Base-by-base conservation (phyloP, 2,797 vertebrate genomes). In the Melanogrammus aeglefinus region DNA sequence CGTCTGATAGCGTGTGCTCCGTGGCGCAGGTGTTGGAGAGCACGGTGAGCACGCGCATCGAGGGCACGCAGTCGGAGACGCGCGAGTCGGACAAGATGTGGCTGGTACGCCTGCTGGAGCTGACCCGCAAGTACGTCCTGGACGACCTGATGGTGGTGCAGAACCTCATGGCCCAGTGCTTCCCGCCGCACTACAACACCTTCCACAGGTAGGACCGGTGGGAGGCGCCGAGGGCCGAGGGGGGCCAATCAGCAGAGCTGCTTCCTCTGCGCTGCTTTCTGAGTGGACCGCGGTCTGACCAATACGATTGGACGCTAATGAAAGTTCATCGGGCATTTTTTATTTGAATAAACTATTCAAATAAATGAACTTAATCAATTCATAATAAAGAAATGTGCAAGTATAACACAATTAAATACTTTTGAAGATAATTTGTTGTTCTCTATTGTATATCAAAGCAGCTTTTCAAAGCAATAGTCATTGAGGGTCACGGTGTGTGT, bases 1-100 rank as follows among this genome's bases (percentile, higher is more conserved):
- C 3, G 31, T 33, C 2, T 33, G 31, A 33, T 33, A 33, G 4
- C 31, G 31, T 33, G 31, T 4, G 31, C 2, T 33, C 31, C 3
- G 3, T 3, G 31, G 31, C 4, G 2, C 31, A 92, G 84, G 92
- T 96, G 63, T 88, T 99, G 87, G 97, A 98, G 81, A 94, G 94
- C 70, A 99, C 96, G 0, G 96, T 99, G 77, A 95, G 94, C 81
- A 97, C 93, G 0, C 94, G 97, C 74, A 99, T 99, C 0, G 98
- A 99, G 88, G 95, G 97, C 76, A 96, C 96, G 4, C 98, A 99
- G 91, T 88, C 96, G 0, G 96, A 97, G 80, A 98, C 97, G 0
- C 94, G 95, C 70, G 96, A 98, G 79, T 95, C 93, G 0, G 97
- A 99, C 90, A 98, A 97, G 90, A 99, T 99, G 98, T 99, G 98